Evolutionary conservation across 2,888 invertebrate species (phyloP), one percentile per base, ranked within the genome.

Genomic region (Aquatica leii): DNA sequence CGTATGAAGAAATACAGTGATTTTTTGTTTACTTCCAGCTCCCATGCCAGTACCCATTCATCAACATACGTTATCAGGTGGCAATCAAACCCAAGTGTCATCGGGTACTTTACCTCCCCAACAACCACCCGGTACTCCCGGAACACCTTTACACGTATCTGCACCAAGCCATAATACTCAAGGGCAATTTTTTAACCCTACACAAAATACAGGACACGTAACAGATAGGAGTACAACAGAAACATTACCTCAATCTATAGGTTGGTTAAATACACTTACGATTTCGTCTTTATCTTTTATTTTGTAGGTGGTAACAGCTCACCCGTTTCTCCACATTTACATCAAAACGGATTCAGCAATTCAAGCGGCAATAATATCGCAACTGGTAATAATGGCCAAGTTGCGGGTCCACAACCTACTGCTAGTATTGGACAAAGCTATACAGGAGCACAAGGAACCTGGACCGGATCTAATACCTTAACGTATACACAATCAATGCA

Each of bases 401-500:
- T 74, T 35, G 62, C 70, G 11, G 71, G 67, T 55, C 66, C 73
- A 35, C 77, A 78, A 69, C 72, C 75, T 3, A 65, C 74, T 6
- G 74, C 75, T 31, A 77, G 75, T 24, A 69, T 76, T 53, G 76
- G 74, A 9, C 78, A 78, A 69, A 69, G 75, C 57, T 78, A 77
- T 66, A 75, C 79, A n/a, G 79, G 78, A 37, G 84, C 86, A 0
- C 86, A 85, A 78, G 90, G 89, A 24, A 91, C 91, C 3, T 95
- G 95, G 94, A 93, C 92, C 1, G 94, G 95, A 15, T 92, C 90
- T 69, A 95, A 93, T 81, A 97, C 96, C 20, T 86, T 96, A 59
- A 94, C 95, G 15, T 97, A 97, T 80, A 95, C 95, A 49, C 95
- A 95, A 82, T 94, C 93, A 66, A 91, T 92, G 90, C 91, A 90